Base-by-base conservation (phyloP, 2,888 invertebrate species). In the Automeris io region DNA sequence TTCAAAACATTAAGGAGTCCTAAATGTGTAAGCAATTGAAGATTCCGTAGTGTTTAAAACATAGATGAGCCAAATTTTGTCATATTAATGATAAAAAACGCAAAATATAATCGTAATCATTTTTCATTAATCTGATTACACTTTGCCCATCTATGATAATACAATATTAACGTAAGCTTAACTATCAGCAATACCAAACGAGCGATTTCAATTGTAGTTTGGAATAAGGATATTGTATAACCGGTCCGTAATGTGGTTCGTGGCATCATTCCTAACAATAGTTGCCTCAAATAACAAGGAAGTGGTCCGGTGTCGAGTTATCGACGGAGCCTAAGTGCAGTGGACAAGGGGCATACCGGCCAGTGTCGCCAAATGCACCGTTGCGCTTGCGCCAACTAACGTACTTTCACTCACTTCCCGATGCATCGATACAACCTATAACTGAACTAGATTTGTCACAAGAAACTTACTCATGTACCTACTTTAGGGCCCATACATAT, bases 341-440 rank as follows among this genome's bases (percentile, higher is more conserved):
- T 78, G 78, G 82, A 78, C 80, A 72, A 65, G 65, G 79, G n/a
- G n/a, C n/a, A n/a, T n/a, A n/a, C n/a, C n/a, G n/a, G 76, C 69
- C 78, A 81, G 79, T 71, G 75, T 76, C 76, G 71, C 71, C 66
- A 62, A 61, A 64, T 71, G 62, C 70, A 63, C 66, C 70, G 70
- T 68, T 70, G 73, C 67, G 54, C 57, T 61, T 64, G 68, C 70
- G 76, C 68, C 74, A 54, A 64, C 67, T 76, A 77, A 74, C 77
- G 74, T 81, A 82, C 83, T 85, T 85, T 82, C 83, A 79, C 83
- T 61, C 57, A 63, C 67, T 74, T 74, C 70, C 71, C 67, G 70
- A 71, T 71, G 54, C 66, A 68, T 67, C 67, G 69, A 70, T 69
- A 68, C 62, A 54, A 46, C 63, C 67, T 67, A 57, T 53, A 47